These are phyloP conservation scores for Enteromius thamalakanensis DNA, from an alignment of 2,797 vertebrate species.

Conservation along the genomic window DNA sequence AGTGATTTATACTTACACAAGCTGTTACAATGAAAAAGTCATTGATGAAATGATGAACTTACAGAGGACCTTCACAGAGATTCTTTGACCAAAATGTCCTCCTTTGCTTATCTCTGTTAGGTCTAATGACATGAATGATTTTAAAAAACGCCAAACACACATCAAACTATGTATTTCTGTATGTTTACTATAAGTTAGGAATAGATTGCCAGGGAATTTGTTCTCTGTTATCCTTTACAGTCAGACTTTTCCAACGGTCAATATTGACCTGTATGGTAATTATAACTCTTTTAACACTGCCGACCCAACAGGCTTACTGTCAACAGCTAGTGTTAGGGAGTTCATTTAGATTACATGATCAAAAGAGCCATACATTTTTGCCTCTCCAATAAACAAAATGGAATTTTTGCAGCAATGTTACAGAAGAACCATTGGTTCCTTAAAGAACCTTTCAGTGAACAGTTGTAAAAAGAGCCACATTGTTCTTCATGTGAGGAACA, in stretches of 20 bases:
- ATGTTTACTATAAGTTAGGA: conserved; percentile 48
- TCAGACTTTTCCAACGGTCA: conserved; percentile 55
- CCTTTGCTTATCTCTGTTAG: conserved; percentile 7
- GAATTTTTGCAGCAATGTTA: neutral
- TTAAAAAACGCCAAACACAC: neutral
- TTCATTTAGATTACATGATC: conserved; percentile 56
- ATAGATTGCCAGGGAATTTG: conserved; percentile 51
- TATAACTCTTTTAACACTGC: conserved; percentile 61
- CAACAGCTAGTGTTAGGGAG: conserved; percentile 34
- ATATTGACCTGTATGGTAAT: conserved; percentile 64
- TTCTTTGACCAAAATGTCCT: conserved; percentile 28
- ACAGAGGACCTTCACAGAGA: neutral
- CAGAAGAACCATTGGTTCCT: neutral
- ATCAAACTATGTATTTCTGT: conserved; percentile 1
- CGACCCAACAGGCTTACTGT: conserved; percentile 38
- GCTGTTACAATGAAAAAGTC: conserved; percentile 20
- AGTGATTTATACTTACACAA: conserved; percentile 45
- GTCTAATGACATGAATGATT: neutral
- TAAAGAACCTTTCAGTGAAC: neutral
- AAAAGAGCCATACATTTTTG: conserved; percentile 44
- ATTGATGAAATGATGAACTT: conserved; percentile 40
- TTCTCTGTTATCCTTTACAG: conserved; percentile 40
- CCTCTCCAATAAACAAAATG: conserved; percentile 40
- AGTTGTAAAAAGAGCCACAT: neutral
- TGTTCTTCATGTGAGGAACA: neutral